Evolutionary conservation across 1,140 invertebrate genomes (phyloP), one percentile per base, ranked within the genome.

Genomic region (Platyscapa corneri): DNA sequence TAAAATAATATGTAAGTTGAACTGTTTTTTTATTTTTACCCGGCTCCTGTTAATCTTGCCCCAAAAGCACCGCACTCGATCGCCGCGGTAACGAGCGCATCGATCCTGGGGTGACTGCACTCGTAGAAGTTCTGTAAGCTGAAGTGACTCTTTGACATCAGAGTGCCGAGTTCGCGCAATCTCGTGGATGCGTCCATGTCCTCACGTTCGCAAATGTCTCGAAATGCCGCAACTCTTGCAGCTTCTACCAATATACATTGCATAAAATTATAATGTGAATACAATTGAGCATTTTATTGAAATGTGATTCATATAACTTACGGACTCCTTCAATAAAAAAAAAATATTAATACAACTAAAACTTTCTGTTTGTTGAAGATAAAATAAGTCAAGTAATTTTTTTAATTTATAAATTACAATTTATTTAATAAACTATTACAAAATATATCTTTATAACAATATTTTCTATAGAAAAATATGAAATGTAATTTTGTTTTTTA

Each of bases 31-130:
- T 20, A 76, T n/a, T 89, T 91, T 94, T 94, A 96, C 95, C 98
- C 98, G 30, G 98, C 98, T 79, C 99, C 99, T 12, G 99, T 99
- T 53, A 99, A 93, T 86, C 99, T 95, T 16, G 97, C 96, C 53
- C 98, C 97, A 34, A 97, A 94, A 12, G 96, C 95, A 56, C 96
- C 96, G 81, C 95, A 94, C 75, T 95, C 91, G 81, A 95, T 92
- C n/a, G 97, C 97, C 72, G 97, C 91, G 42, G 96, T 92, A 49
- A 99, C 97, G 8, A 99, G 93, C 77, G 94, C 93, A 92, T 99
- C 98, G 82, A 99, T 94, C 88, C 97, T 95, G 0, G 96, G 94
- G 94, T 99, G 98, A 80, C 98, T 99, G 92, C 99, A 99, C 92
- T 99, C 97, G 91, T 99, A 99, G 0, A 98, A 91, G 76, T 97